phyloP scores from a whole-genome alignment of 2,888 invertebrate species.

The Acleris sparsana region DNA sequence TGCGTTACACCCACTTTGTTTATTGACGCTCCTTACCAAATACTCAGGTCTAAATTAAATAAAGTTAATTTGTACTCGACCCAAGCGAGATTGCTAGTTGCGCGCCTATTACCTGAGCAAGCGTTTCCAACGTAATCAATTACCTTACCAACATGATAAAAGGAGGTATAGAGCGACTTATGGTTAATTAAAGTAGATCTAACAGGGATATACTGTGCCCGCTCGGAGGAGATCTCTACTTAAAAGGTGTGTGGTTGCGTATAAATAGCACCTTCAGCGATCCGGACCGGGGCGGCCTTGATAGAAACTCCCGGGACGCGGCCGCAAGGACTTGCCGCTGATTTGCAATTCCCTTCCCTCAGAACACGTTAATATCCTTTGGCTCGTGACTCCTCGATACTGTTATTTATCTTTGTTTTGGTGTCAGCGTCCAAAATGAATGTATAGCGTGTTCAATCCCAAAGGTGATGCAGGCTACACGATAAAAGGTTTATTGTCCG shows the following conservation, averaged over 20 bases:
- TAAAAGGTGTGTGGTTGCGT: slow-evolving; percentile 23
- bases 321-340: slow-evolving; percentile 48
- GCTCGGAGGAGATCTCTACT: slow-evolving; percentile 16
- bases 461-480: not conserved
- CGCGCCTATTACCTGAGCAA: not conserved
- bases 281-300: slow-evolving; percentile 22
- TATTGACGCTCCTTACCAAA: slow-evolving; percentile 58
- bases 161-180: slow-evolving; percentile 18
- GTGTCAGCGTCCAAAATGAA: slow-evolving; percentile 37
- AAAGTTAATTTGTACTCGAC: slow-evolving; percentile 39
- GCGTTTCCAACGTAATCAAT: slow-evolving; percentile 7
- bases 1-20: slow-evolving; percentile 51
- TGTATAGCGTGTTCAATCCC: slow-evolving; percentile 8
- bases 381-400: slow-evolving; percentile 58
- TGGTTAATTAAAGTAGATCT: slow-evolving; percentile 31
- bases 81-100: slow-evolving; percentile 34
- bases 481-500: not conserved
- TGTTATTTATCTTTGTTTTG: slow-evolving; percentile 57
- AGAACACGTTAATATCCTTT: slow-evolving; percentile 64
- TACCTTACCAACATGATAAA: slow-evolving; percentile 15
- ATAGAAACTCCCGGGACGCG: slow-evolving; percentile 32
- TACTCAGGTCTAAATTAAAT: slow-evolving; percentile 41
- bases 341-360: slow-evolving; percentile 62
- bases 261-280: slow-evolving; percentile 18
- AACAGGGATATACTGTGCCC: slow-evolving; percentile 10